Evolutionary conservation across 2,113 vertebrate genomes (phyloP).

Genomic region (Trogon melanurus): DNA sequence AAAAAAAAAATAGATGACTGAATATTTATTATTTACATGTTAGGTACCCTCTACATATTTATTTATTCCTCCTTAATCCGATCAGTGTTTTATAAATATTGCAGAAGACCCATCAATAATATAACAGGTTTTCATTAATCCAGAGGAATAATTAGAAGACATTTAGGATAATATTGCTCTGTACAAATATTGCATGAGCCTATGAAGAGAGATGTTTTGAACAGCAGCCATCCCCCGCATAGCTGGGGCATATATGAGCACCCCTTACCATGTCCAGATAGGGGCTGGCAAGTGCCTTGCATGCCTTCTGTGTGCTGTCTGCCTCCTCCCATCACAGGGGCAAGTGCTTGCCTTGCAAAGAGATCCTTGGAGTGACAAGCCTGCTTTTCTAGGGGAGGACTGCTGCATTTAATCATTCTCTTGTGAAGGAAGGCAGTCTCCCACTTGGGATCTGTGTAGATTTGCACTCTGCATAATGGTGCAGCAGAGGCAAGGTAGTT

Average conservation of each 20-base stretch:
- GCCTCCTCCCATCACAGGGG: neutral
- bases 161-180: conserved; percentile 78
- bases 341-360: neutral
- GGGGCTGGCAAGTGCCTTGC: neutral
- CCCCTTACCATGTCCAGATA: neutral
- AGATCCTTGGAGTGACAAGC: neutral
- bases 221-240: neutral
- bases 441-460: neutral
- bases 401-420: neutral
- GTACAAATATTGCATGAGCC: conserved; percentile 72
- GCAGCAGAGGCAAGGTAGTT: accelerated
- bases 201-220: neutral
- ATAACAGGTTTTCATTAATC: conserved; percentile 79
- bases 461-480: neutral
- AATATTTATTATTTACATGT: conserved; percentile 81
- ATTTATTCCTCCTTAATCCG: conserved; percentile 80
- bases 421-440: neutral
- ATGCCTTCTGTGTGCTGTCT: neutral
- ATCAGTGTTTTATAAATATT: conserved; percentile 80
- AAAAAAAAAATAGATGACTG: conserved; percentile 70
- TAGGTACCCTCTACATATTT: conserved; percentile 73
- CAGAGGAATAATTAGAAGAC: conserved; percentile 80
- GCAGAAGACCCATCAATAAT: conserved; percentile 79
- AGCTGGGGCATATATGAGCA: neutral
- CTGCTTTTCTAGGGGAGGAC: neutral